Base-by-base conservation (phyloP, 1,140 invertebrate species). In the Lysiphlebus fabarum region DNA sequence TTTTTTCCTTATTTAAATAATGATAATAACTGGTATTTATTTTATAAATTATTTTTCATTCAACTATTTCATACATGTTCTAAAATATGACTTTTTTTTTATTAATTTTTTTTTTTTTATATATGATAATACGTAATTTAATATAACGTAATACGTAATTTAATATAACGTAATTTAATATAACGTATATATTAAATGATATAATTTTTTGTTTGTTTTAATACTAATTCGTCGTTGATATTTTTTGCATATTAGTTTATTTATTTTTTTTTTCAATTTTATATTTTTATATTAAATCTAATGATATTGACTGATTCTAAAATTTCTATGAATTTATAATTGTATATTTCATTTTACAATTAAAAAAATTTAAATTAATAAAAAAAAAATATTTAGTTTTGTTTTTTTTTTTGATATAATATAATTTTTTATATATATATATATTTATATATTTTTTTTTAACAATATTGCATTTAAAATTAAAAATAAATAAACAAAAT, bases 331-430 rank as follows among this genome's bases (percentile, higher is more conserved):
- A 17, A 49, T n/a, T 17, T 34, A 14, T 49, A n/a, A n/a, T n/a
- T n/a, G n/a, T 49, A 34, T 49, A 10, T 49, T 17, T 49, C 33
- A 26, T 26, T 53, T 43, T 47, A 53, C 38, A 45, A 43, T 57
- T 45, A 53, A 47, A 53, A 41, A 59, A 48, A 47, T 55, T 26
- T 47, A 54, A 50, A 26, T 55, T 61, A 53, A 61, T 53, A 61
- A 51, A 61, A 61, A 56, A 61, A n/a, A n/a, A n/a, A n/a, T n/a
- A n/a, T n/a, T n/a, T n/a, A n/a, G 45, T 61, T 61, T 55, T 44
- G 44, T 61, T 50, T 33, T 45, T 54, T 53, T 50, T 38, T 55
- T 57, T 33, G 44, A 57, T 50, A 26, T 61, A 51, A 40, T 48
- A 17, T 17, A 17, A n/a, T 9, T 14, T 9, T 17, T 8, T 33